Conservation (phyloP, 2,797 vertebrate species). For the Amblyraja radiata region DNA sequence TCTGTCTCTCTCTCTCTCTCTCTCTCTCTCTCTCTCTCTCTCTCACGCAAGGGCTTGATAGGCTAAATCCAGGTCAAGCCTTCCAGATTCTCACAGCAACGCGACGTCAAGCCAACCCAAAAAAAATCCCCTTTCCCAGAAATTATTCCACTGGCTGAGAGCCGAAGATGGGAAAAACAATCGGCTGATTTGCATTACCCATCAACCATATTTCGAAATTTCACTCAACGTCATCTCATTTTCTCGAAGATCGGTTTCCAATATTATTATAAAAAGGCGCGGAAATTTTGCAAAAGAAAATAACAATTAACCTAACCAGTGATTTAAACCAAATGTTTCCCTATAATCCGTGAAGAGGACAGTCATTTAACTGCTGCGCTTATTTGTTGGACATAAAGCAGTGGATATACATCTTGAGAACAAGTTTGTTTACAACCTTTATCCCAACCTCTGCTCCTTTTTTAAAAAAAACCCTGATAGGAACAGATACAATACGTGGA, state of each 20-base stretch:
- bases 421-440: slow-evolving; percentile 16
- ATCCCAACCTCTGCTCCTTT: too few relatives aligned
- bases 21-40: slow-evolving; percentile 34
- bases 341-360: neutral
- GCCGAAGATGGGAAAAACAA: neutral
- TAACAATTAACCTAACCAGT: neutral
- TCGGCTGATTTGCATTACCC: slow-evolving; percentile 34
- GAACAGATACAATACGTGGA: neutral
- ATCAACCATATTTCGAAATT: slow-evolving; percentile 19
- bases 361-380: neutral
- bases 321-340: neutral
- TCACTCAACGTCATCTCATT: neutral
- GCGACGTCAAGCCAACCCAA: slow-evolving; percentile 51
- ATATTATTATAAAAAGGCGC: neutral
- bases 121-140: slow-evolving; percentile 40
- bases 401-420: neutral
- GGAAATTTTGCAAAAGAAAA: neutral
- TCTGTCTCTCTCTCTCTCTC: too few relatives aligned
- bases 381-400: neutral
- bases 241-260: neutral
- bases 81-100: slow-evolving; percentile 44
- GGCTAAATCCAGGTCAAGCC: slow-evolving; percentile 44
- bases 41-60: slow-evolving; percentile 39
- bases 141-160: slow-evolving; percentile 35
- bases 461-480: neutral